These are phyloP conservation scores for Porites cylindrica DNA, from an alignment of 92 coral and sea anemone species.

Conservation along the genomic window DNA sequence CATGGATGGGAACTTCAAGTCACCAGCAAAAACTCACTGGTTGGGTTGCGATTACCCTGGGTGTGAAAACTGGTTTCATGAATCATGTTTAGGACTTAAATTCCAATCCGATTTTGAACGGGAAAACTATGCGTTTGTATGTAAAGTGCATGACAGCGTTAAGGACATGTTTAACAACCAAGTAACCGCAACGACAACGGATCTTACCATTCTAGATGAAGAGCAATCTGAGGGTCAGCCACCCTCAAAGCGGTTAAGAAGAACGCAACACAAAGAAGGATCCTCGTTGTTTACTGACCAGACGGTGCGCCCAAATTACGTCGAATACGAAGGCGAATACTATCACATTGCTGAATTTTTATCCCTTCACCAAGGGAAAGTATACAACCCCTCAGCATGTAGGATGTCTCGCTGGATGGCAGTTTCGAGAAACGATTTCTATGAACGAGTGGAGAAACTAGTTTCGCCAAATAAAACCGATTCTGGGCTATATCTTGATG, in stretches of 20 bases:
- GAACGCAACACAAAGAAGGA: neutral
- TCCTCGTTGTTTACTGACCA: neutral
- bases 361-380: slow-evolving; percentile 45
- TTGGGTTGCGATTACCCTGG: slow-evolving; percentile 41
- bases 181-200: neutral
- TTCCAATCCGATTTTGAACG: slow-evolving; percentile 3
- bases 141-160: slow-evolving; percentile 29
- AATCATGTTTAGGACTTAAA: slow-evolving; percentile 30
- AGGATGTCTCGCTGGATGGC: slow-evolving; percentile 41
- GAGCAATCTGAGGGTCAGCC: neutral
- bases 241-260: neutral
- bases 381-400: slow-evolving; percentile 7
- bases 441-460: slow-evolving; percentile 6
- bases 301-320: slow-evolving; percentile 15
- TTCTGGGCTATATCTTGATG: neutral
- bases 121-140: slow-evolving; percentile 38
- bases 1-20: slow-evolving; percentile 9
- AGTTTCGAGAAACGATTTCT: neutral
- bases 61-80: slow-evolving; percentile 51
- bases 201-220: slow-evolving; percentile 7
- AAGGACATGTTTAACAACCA: slow-evolving; percentile 12
- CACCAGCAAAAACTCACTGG: slow-evolving; percentile 50
- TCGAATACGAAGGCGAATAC: slow-evolving; percentile 36
- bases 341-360: slow-evolving; percentile 51
- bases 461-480: neutral